Percentiles rank a stretch among this genome's conserved stretches.
Conservation (phyloP, 2,888 invertebrate species). For the Pyrrhia umbra region DNA sequence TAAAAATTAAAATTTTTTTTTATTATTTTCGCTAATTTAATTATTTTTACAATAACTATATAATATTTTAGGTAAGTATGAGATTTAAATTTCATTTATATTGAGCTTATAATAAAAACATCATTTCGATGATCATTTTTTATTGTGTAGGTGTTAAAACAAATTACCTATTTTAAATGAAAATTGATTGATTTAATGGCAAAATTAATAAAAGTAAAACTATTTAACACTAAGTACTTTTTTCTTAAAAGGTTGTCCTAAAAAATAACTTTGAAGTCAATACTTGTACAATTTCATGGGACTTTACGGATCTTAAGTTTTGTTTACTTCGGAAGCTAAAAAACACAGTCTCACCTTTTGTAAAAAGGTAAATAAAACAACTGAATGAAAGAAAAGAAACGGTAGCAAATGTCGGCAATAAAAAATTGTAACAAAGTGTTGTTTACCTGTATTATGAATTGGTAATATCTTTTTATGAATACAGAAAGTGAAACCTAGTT, state of each 20-base stretch:
- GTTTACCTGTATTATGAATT: conserved; percentile 74
- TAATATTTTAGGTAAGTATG: no score
- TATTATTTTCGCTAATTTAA: neutral
- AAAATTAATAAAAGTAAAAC: no score
- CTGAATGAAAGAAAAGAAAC: conserved; percentile 53
- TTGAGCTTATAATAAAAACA: no score
- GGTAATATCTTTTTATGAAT: conserved; percentile 72
- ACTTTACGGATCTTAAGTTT: conserved; percentile 17
- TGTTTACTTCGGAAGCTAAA: conserved; percentile 55
- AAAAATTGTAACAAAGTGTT: conserved; percentile 64
- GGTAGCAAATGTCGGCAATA: conserved; percentile 65
- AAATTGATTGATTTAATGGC: no score
- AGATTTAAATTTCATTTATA: no score
- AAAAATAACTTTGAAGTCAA: conserved; percentile 5
- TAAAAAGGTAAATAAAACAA: conserved; percentile 53
- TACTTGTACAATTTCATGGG: neutral
- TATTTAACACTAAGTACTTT: no score
- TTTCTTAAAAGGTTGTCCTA: conserved; percentile 1
- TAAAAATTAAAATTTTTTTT: neutral
- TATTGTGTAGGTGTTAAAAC: no score
- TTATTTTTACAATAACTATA: no score
- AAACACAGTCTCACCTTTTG: conserved; percentile 37
- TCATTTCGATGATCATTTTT: no score
- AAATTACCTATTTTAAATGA: no score
- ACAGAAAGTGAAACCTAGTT: conserved; percentile 77